A percentile compares a stretch with the other conserved stretches of the same genome.
phyloP scores from a whole-genome alignment of 2,888 invertebrate genomes.

The Disparrhopalites patrizii region DNA sequence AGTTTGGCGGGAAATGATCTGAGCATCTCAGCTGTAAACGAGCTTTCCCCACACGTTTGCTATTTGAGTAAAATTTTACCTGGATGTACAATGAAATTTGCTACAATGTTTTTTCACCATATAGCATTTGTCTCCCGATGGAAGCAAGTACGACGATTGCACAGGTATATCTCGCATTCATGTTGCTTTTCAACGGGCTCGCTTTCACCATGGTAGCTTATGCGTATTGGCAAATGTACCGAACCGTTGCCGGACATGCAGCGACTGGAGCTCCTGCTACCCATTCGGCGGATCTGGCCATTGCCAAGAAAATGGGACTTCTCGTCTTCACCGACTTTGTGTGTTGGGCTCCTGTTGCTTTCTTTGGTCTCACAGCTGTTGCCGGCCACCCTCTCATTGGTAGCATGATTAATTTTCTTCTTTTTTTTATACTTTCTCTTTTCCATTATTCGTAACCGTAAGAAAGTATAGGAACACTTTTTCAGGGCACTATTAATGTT shows the following conservation, averaged over 20 bases:
- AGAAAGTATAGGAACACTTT: too few relatives aligned
- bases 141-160: conserved; percentile 68
- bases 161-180: conserved; percentile 66
- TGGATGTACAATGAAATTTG: too few relatives aligned
- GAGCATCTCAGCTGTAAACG: too few relatives aligned
- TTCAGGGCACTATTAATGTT: too few relatives aligned
- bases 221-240: conserved; percentile 82
- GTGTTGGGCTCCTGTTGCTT: conserved; percentile 83
- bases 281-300: conserved; percentile 63
- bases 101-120: too few relatives aligned
- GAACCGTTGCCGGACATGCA: conserved; percentile 58
- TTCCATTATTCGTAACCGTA: too few relatives aligned
- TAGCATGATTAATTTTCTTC: conserved; percentile 7
- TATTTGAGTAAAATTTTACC: too few relatives aligned
- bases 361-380: conserved; percentile 80
- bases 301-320: conserved; percentile 87
- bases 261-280: conserved; percentile 47
- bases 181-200: conserved; percentile 71
- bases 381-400: conserved; percentile 76
- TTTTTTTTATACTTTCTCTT: background rate
- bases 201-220: conserved; percentile 79
- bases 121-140: conserved; percentile 82
- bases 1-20: too few relatives aligned
- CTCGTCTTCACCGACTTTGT: conserved; percentile 79
- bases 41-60: too few relatives aligned